Evolutionary conservation across 2,888 invertebrate species (phyloP), one percentile per base, ranked within the genome.

Genomic region (Tenthredo distinguenda): DNA sequence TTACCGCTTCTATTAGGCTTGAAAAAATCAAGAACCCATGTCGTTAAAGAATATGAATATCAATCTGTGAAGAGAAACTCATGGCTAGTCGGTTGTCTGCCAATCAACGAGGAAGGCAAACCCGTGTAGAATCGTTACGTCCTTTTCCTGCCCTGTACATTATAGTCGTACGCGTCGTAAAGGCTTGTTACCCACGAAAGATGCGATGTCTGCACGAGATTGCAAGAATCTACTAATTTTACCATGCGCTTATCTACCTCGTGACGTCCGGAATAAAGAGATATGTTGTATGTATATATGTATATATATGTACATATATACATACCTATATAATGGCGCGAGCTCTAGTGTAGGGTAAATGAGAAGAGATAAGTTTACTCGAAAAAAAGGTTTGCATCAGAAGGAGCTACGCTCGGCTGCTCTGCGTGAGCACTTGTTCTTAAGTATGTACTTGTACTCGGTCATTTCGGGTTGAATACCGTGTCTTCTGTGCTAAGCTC

Each of bases 391-490:
- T 83, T 83, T 50, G 83, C 83, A 68, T 71, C 83, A 68, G 88
- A 90, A 91, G 93, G 93, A 92, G 93, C 92, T 92, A 91, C 88
- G 92, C 89, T 91, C 87, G 88, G 92, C 88, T 91, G 92, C 89
- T 62, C 88, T 86, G 86, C 86, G 87, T 93, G 92, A 93, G 89
- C 87, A 88, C 89, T 88, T 89, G 90, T 90, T 83, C 68, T 68
- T 91, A 93, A 93, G 90, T 91, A 92, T 89, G 89, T 91, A 90
- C 89, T 90, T 90, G 90, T 89, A 89, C 89, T 88, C 90, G 89
- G 88, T 91, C 89, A 91, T 92, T 92, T 91, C 47, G 68, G 81
- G 62, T 68, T 26, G 65, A 65, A 83, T 68, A 83, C 83, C 83
- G 68, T 83, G 68, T 71, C 68, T 83, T 58, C 31, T 83, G 9